Evolutionary conservation across 2,888 invertebrate genomes (phyloP).

Genomic region (Eupithecia pulchellata): DNA sequence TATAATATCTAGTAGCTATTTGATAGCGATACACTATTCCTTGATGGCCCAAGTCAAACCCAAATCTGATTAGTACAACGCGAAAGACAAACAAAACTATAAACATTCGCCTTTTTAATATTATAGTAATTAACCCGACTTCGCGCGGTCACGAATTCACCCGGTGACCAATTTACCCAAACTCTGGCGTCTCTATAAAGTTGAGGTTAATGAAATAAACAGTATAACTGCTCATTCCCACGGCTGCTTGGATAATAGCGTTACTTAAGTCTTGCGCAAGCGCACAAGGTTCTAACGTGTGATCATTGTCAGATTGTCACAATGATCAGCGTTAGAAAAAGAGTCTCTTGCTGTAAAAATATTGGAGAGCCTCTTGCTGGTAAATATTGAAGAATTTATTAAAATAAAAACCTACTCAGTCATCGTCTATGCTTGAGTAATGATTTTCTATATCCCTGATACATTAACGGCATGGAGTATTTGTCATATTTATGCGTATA

Average conservation of each 20-base stretch:
- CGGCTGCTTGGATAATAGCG: constrained; percentile 75
- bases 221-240: constrained; percentile 63
- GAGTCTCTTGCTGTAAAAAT: constrained; percentile 19
- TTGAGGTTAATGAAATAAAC: constrained; percentile 39
- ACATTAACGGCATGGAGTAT: no score
- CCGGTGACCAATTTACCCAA: constrained; percentile 12
- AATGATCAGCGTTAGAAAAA: constrained; percentile 30
- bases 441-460: no score
- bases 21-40: no score
- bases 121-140: neutral
- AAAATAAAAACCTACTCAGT: no score
- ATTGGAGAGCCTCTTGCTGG: neutral
- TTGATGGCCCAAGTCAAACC: no score
- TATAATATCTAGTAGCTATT: no score
- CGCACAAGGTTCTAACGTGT: constrained; percentile 65
- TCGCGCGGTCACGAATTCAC: neutral
- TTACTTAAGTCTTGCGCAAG: constrained; percentile 81
- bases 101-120: neutral
- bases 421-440: no score
- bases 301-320: constrained; percentile 57
- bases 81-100: neutral
- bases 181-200: constrained; percentile 20
- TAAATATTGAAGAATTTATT: neutral
- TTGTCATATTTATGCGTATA: no score
- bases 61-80: neutral